These are phyloP conservation scores for Kradibia gibbosae DNA, from an alignment of 1,140 invertebrate genomes.

Conservation along the genomic window DNA sequence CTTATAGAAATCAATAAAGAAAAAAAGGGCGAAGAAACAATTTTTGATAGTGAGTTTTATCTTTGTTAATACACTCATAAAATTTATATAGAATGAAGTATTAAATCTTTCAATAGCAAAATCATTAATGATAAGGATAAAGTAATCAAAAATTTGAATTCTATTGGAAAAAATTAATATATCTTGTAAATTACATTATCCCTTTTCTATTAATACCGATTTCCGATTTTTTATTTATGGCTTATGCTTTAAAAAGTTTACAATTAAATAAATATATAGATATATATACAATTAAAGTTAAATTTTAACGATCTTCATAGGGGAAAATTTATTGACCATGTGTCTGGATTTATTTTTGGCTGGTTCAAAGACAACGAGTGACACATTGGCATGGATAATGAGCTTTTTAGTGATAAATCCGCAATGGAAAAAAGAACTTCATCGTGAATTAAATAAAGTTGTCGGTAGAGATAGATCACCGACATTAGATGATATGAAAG, in stretches of 20 bases:
- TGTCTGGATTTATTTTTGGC: conserved; percentile 82
- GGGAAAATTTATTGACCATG: conserved; percentile 78
- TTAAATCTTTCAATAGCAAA: no score
- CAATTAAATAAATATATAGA: not conserved
- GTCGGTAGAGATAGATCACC: conserved; percentile 76
- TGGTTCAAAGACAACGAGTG: conserved; percentile 81
- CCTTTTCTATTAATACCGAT: no score
- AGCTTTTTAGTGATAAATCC: conserved; percentile 78
- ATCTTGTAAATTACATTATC: no score
- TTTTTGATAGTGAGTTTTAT: conserved; percentile 64
- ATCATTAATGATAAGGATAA: no score
- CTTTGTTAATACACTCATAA: no score
- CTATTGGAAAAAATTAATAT: no score
- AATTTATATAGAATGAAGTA: no score
- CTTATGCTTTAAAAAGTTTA: not conserved
- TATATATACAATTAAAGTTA: not conserved
- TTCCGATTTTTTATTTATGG: not conserved
- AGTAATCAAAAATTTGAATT: no score
- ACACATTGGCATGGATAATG: conserved; percentile 77
- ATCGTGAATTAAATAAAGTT: conserved; percentile 79
- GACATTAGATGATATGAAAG: conserved; percentile 73
- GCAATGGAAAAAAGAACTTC: conserved; percentile 78
- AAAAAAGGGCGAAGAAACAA: conserved; percentile 35
- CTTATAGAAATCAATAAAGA: conserved; percentile 73
- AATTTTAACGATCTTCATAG: conserved; percentile 62